phyloP scores from a whole-genome alignment of 2,797 vertebrate species.

The Hydrolagus colliei region DNA sequence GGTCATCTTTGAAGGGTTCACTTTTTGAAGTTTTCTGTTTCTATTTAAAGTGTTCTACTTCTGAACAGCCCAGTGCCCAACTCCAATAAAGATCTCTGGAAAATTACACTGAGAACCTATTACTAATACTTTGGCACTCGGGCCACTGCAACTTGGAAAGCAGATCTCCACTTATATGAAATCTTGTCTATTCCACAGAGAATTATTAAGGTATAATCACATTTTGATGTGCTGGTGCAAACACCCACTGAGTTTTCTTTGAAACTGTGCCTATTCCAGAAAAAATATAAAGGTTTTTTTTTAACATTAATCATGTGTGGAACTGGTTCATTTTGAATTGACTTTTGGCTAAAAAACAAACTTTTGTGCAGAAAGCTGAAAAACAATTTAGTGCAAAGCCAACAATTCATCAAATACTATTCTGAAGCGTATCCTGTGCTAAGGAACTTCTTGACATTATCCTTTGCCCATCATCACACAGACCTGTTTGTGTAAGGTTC shows the following conservation, averaged over 20 bases:
- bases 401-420: neutral
- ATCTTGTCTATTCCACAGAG: neutral
- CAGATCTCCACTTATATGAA: neutral
- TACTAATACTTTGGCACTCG: no score
- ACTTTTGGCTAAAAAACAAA: neutral
- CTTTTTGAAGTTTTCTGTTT: no score
- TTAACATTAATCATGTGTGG: neutral
- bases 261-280: slow-evolving; percentile 5
- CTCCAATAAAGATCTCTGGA: no score
- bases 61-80: no score
- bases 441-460: neutral
- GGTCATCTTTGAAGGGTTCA: no score
- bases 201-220: slow-evolving; percentile 15
- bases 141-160: neutral
- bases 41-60: no score
- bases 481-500: neutral
- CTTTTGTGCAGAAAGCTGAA: neutral
- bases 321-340: slow-evolving; percentile 2
- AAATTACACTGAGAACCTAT: no score
- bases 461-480: neutral
- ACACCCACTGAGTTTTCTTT: neutral
- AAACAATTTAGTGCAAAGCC: neutral
- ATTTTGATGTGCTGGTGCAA: neutral
- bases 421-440: neutral
- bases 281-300: neutral